Evolutionary conservation across 2,888 invertebrate genomes (phyloP).

Genomic region (Phaonia tiefii): DNA sequence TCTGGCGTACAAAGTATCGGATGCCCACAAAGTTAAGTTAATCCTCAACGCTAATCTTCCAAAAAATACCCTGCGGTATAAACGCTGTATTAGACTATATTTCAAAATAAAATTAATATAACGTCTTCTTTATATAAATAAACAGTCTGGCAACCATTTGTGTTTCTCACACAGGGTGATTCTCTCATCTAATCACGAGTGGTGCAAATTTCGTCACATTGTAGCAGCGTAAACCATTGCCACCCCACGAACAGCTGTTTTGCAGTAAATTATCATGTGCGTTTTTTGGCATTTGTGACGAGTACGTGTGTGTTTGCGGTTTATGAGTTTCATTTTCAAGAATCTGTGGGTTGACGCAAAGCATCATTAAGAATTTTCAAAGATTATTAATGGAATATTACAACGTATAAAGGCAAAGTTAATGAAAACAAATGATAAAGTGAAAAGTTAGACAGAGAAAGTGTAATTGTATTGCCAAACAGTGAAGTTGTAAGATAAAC

Average conservation of each 20-base stretch:
- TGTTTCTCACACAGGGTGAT: background rate
- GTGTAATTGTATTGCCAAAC: background rate
- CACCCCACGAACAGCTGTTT: constrained; percentile 51
- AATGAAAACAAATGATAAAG: background rate
- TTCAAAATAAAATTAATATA: too few species aligned
- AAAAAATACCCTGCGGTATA: too few species aligned
- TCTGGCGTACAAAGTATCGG: too few species aligned
- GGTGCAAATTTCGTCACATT: constrained; percentile 21
- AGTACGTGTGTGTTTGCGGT: background rate
- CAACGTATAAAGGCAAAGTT: background rate
- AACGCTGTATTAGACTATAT: too few species aligned
- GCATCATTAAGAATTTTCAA: background rate
- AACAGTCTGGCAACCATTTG: background rate
- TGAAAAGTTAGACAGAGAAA: background rate
- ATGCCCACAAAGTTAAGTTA: too few species aligned
- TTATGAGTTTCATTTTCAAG: background rate
- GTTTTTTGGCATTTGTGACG: background rate
- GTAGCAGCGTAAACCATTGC: background rate
- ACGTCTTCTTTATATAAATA: too few species aligned
- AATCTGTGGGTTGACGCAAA: background rate
- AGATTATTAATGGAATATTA: constrained; percentile 15
- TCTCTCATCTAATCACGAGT: background rate
- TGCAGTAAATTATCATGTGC: constrained; percentile 8
- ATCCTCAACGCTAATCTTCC: too few species aligned
- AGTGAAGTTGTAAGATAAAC: too few species aligned